Base-by-base conservation (phyloP, 1,140 invertebrate genomes). In the Drosophila tristis region DNA sequence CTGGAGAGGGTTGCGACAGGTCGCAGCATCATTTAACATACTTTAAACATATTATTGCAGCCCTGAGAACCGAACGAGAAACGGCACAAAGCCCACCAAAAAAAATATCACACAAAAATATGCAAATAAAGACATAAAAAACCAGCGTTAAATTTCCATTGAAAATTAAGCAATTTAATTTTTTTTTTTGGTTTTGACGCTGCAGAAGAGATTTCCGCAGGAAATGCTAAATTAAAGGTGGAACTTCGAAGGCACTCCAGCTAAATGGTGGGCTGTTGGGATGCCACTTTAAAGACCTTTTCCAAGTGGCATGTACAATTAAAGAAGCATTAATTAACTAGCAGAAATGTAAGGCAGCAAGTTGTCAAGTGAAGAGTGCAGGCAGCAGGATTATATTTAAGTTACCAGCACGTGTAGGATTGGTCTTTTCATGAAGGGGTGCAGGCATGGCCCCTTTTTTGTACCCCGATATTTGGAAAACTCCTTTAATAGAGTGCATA, bases 41-140 rank as follows among this genome's bases (percentile, higher is more conserved):
- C 78, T 82, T 86, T 82, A 81, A 86, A 82, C 78, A 82, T 86
- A 82, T 86, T 87, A 71, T 85, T 59, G 67, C 57, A 70, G 64
- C 50, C 51, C 55, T 35, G 45, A 49, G 61, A 66, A 64, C 68
- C 63, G 67, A 78, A 63, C 59, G 61, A 57, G 58, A 59, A 62
- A 47, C 23, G 25, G 42, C 31, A 64, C 77, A 81, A 79, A 80
- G 79, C 77, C 77, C 54, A 78, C 74, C 85, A 44, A 51, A 49
- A 68, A 60, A 63, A 67, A 72, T 55, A 64, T 29, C n/a, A 20
- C 25, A 23, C 7, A 26, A 39, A 39, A 60, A 50, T 15, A 39
- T 42, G 20, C 26, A 45, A 39, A 44, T 20, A 31, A 47, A 60
- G 55, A 49, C 20, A 62, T 25, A 60, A 15, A 49, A 26, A 49